Evolutionary conservation across 2,797 vertebrate species (phyloP).

Genomic region (Girardinus metallicus): DNA sequence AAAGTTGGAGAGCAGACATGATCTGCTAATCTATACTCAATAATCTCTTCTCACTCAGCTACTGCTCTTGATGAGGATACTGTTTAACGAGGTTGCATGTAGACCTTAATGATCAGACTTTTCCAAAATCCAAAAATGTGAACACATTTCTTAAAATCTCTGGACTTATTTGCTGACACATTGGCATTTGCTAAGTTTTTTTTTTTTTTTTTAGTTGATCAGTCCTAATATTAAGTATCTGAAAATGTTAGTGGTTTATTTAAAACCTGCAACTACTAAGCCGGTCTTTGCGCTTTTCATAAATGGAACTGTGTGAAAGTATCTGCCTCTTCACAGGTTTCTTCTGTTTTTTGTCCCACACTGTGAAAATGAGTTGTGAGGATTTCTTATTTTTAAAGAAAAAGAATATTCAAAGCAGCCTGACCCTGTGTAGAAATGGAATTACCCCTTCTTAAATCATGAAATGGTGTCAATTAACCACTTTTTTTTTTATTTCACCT

Average conservation of each 20-base stretch:
- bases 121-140: slow-evolving; percentile 7
- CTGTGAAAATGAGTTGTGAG: too few relatives aligned
- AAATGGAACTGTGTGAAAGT: background rate
- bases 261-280: background rate
- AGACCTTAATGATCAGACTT: slow-evolving; percentile 7
- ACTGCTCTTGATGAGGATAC: slow-evolving; percentile 41
- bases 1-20: slow-evolving; percentile 23
- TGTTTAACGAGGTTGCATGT: slow-evolving; percentile 56
- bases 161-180: slow-evolving; percentile 10
- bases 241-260: background rate
- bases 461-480: background rate
- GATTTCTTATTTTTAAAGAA: background rate
- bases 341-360: background rate
- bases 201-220: background rate
- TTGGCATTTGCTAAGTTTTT: slow-evolving; percentile 23
- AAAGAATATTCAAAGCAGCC: background rate
- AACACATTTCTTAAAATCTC: slow-evolving; percentile 17
- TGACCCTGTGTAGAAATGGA: background rate
- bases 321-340: background rate
- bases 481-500: background rate
- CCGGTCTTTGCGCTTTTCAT: background rate
- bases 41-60: slow-evolving; percentile 42
- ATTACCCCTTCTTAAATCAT: background rate
- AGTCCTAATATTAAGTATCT: background rate
- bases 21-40: slow-evolving; percentile 62